Evolutionary conservation across 2,888 invertebrate genomes (phyloP).

Genomic region (Tachystola acroxantha): DNA sequence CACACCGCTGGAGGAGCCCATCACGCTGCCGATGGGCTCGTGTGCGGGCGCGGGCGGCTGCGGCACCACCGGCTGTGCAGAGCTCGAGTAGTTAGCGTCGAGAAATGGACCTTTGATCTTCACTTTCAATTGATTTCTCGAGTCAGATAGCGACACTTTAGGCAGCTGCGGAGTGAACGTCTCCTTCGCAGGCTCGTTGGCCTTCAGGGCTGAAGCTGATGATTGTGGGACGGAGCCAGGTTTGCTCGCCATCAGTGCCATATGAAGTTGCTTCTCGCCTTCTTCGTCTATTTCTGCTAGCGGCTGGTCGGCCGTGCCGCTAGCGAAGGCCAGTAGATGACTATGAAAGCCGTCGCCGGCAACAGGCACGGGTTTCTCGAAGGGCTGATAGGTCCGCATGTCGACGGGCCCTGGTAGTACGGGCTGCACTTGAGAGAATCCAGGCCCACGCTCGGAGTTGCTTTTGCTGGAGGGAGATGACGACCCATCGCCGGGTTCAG

Average conservation of each 20-base stretch:
- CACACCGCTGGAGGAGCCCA: constrained; percentile 53
- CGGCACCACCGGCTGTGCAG: constrained; percentile 76
- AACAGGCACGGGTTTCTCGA: constrained; percentile 75
- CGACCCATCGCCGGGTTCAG: constrained; percentile 36
- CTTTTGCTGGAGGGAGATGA: constrained; percentile 33
- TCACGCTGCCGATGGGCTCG: constrained; percentile 48
- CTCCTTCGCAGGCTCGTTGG: constrained; percentile 39
- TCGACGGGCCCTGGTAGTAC: constrained; percentile 92
- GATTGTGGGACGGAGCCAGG: constrained; percentile 48
- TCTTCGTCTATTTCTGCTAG: constrained; percentile 88
- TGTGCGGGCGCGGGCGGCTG: constrained; percentile 68
- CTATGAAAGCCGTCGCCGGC: constrained; percentile 79
- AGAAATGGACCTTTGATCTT: constrained; percentile 94
- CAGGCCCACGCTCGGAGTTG: constrained; percentile 33
- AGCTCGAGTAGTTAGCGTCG: constrained; percentile 85
- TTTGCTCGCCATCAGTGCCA: constrained; percentile 79
- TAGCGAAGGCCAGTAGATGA: constrained; percentile 82
- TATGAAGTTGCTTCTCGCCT: constrained; percentile 86
- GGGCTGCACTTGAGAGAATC: constrained; percentile 80
- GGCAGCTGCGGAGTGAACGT: constrained; percentile 56
- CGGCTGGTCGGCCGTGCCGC: constrained; percentile 83
- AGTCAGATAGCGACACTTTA: constrained; percentile 87
- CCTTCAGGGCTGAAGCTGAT: constrained; percentile 24
- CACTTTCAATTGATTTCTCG: constrained; percentile 91
- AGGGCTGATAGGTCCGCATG: constrained; percentile 89